phyloP scores from a whole-genome alignment of 2,113 vertebrate species.

The Oryzias celebensis region DNA sequence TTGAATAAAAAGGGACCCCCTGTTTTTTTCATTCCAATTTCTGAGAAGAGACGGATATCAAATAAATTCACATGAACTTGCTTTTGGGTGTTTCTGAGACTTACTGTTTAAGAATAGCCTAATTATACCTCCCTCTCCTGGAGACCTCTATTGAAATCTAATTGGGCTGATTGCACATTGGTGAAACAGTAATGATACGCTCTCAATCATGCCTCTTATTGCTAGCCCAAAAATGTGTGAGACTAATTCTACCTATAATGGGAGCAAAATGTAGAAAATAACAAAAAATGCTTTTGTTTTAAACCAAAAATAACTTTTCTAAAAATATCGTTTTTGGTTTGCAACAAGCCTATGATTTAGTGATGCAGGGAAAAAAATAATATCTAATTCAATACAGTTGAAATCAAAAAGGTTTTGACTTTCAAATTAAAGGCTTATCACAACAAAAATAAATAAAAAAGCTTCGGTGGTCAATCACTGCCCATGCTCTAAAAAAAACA shows the following conservation, averaged over 20 bases:
- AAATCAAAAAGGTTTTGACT: no score
- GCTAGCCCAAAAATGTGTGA: slow-evolving; percentile 23
- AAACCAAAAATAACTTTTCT: no score
- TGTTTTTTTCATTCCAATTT: slow-evolving; percentile 67
- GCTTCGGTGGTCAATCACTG: slow-evolving; percentile 29
- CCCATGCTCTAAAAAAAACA: slow-evolving; percentile 36
- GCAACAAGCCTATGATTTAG: no score
- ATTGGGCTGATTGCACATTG: slow-evolving; percentile 60
- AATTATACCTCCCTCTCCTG: slow-evolving; percentile 69
- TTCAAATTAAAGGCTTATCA: not conserved
- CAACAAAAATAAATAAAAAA: slow-evolving; percentile 29
- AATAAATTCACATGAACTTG: slow-evolving; percentile 78
- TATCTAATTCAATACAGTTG: no score
- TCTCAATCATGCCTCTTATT: slow-evolving; percentile 47
- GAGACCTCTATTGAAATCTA: slow-evolving; percentile 56
- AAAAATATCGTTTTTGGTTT: no score
- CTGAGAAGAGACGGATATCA: slow-evolving; percentile 74
- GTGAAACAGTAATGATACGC: slow-evolving; percentile 61
- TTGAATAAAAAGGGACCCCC: slow-evolving; percentile 64
- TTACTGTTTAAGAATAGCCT: slow-evolving; percentile 66
- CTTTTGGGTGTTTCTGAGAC: slow-evolving; percentile 69
- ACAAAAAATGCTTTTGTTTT: no score
- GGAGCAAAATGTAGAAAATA: not conserved
- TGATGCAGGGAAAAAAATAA: no score
- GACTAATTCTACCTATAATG: slow-evolving; percentile 22